These are phyloP conservation scores for Coptodon bakossiorum DNA, from an alignment of 2,113 vertebrate genomes.

Conservation along the genomic window DNA sequence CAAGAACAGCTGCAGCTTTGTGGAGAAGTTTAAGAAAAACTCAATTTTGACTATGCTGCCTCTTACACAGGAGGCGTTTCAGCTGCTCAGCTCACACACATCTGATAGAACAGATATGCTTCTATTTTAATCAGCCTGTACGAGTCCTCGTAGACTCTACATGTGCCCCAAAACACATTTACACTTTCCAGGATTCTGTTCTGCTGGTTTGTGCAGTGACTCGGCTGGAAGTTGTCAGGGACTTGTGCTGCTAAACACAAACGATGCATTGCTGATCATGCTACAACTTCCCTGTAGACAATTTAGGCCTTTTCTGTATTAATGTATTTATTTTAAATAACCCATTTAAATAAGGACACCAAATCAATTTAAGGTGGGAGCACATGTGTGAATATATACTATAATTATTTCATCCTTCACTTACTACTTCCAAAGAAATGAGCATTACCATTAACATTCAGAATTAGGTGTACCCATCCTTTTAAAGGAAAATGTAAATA, in stretches of 20 bases:
- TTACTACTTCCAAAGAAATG: background rate
- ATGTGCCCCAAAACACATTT: background rate
- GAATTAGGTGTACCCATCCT: background rate
- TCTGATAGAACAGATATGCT: background rate
- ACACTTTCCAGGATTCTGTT: background rate
- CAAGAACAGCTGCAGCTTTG: background rate
- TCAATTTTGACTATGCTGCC: background rate
- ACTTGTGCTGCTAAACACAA: background rate
- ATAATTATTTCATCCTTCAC: background rate
- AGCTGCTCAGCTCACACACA: background rate
- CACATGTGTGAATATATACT: background rate
- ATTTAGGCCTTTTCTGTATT: background rate
- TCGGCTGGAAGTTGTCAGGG: background rate
- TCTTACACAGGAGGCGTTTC: background rate
- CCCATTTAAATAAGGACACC: background rate
- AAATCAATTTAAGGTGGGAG: background rate
- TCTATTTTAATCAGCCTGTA: background rate
- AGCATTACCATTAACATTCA: background rate
- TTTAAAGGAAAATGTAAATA: background rate
- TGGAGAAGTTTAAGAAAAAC: background rate
- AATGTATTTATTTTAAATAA: fast-evolving
- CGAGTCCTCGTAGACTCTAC: background rate
- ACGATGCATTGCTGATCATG: background rate
- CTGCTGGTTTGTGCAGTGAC: background rate
- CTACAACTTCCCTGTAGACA: background rate